These are phyloP conservation scores for Nysson spinosus DNA, from an alignment of 2,888 invertebrate genomes.

Conservation along the genomic window DNA sequence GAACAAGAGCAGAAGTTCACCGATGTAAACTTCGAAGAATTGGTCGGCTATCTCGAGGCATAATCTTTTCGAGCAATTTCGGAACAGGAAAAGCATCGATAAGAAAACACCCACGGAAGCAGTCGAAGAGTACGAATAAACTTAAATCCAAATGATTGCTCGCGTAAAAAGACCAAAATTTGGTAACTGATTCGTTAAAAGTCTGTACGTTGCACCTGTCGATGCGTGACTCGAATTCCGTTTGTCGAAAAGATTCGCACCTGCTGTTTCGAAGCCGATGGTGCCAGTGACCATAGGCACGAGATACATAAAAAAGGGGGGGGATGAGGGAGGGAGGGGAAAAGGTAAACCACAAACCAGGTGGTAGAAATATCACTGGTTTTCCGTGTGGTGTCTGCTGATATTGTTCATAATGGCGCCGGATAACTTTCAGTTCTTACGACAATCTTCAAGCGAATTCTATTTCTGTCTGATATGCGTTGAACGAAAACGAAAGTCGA, in stretches of 20 bases:
- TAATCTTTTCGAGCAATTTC: conserved; percentile 5
- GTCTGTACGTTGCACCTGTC: conserved; percentile 32
- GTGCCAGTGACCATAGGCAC: conserved; percentile 3
- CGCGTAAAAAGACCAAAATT: not conserved
- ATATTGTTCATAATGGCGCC: too few relatives aligned
- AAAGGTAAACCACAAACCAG: not conserved
- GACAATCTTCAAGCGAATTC: not conserved
- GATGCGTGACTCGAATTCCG: conserved; percentile 46
- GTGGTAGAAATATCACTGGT: not conserved
- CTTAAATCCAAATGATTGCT: not conserved
- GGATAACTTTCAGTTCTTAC: too few relatives aligned
- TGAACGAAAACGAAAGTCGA: conserved; percentile 31
- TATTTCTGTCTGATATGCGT: conserved; percentile 6
- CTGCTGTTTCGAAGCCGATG: conserved; percentile 24
- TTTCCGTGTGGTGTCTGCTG: not conserved
- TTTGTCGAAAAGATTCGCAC: conserved; percentile 34
- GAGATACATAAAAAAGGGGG: not conserved
- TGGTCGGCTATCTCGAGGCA: conserved; percentile 6
- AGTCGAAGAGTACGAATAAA: not conserved
- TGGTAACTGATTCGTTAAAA: conserved; percentile 19
- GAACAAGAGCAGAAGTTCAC: not conserved
- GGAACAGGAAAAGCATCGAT: not conserved
- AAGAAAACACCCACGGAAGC: not conserved
- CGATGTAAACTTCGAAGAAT: not conserved
- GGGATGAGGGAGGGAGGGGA: not conserved